Conservation (phyloP, 1,140 invertebrate genomes). For the Euschistus heros region DNA sequence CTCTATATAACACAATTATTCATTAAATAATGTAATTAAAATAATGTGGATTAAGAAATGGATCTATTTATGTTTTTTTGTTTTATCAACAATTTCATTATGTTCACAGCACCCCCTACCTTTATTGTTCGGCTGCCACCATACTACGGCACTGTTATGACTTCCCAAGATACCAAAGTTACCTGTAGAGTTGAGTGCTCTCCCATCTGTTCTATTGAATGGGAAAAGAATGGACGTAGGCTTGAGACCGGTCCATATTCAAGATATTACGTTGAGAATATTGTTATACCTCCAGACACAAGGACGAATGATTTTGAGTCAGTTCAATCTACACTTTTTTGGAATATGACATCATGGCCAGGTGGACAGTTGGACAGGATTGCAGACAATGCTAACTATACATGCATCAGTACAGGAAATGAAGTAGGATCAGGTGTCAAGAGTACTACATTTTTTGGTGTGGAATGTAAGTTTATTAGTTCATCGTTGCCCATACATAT, state of each 20-base stretch:
- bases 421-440: constrained; percentile 57
- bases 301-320: constrained; percentile 77
- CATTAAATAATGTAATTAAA: no score
- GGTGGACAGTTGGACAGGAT: constrained; percentile 60
- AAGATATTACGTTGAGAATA: constrained; percentile 55
- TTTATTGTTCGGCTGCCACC: constrained; percentile 74
- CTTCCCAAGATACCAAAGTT: constrained; percentile 54
- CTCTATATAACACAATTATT: no score
- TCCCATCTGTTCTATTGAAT: constrained; percentile 69
- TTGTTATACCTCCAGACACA: constrained; percentile 52
- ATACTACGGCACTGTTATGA: constrained; percentile 66
- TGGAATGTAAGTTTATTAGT: constrained; percentile 64
- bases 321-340: constrained; percentile 66
- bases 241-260: constrained; percentile 41
- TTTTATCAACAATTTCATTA: constrained; percentile 11
- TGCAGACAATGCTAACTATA: constrained; percentile 70
- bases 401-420: constrained; percentile 67
- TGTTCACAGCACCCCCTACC: constrained; percentile 60
- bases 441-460: constrained; percentile 68
- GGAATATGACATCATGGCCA: constrained; percentile 74
- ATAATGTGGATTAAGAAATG: no score
- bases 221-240: constrained; percentile 61
- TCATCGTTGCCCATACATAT: not conserved
- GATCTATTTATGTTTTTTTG: no score
- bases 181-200: constrained; percentile 81